These are phyloP conservation scores for Atta texana DNA, from an alignment of 1,140 invertebrate species.

Conservation along the genomic window DNA sequence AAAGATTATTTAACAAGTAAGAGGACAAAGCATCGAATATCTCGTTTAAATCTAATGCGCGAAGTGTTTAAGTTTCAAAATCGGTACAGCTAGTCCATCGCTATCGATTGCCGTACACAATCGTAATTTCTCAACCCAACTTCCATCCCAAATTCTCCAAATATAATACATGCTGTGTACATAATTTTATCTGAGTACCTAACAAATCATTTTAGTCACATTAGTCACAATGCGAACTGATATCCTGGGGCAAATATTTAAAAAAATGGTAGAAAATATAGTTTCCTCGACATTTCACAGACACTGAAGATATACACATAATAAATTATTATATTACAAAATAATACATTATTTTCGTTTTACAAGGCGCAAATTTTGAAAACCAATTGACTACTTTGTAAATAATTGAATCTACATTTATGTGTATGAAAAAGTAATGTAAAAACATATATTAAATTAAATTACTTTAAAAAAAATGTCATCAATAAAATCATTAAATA, in stretches of 20 bases:
- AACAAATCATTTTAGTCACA: constrained; percentile 41
- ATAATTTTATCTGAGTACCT: constrained; percentile 29
- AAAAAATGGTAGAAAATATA: constrained; percentile 28
- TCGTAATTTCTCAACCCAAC: constrained; percentile 43
- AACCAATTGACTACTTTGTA: neutral
- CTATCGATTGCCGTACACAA: constrained; percentile 45
- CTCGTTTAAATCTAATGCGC: constrained; percentile 41
- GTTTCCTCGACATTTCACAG: constrained; percentile 1
- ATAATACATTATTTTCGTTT: constrained; percentile 4
- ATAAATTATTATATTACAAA: constrained; percentile 24
- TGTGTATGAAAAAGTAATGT: neutral
- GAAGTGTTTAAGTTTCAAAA: constrained; percentile 44
- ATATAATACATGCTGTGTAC: constrained; percentile 50
- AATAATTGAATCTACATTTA: neutral
- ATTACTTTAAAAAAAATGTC: neutral
- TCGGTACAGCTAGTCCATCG: constrained; percentile 53
- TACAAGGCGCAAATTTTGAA: neutral
- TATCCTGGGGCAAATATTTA: constrained; percentile 1
- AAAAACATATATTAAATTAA: neutral
- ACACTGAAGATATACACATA: constrained; percentile 25
- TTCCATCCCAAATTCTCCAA: constrained; percentile 41
- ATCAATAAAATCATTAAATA: constrained; percentile 30
- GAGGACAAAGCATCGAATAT: constrained; percentile 33
- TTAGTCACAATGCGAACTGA: constrained; percentile 2
- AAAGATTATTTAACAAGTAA: constrained; percentile 50